phyloP scores from a whole-genome alignment of 1,140 invertebrate species.

The Acromyrmex charruanus region DNA sequence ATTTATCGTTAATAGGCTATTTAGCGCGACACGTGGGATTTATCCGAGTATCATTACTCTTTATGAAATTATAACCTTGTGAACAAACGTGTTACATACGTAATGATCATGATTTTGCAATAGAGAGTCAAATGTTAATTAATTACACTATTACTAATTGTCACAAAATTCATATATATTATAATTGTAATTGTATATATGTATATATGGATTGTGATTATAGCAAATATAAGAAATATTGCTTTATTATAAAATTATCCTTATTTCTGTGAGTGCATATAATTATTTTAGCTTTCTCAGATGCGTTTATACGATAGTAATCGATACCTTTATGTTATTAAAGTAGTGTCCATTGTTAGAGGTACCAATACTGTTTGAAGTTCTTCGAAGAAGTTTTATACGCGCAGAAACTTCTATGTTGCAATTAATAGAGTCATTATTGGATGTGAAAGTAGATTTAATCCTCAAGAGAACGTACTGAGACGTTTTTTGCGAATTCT shows the following conservation, averaged over 20 bases:
- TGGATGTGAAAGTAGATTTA: background rate
- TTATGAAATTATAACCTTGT: conserved; percentile 40
- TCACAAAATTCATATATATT: background rate
- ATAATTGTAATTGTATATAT: background rate
- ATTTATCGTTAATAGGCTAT: conserved; percentile 68
- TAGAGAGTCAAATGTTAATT: conserved; percentile 30
- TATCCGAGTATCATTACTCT: conserved; percentile 43
- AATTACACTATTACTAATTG: conserved; percentile 7
- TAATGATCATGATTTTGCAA: conserved; percentile 20
- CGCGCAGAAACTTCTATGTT: background rate
- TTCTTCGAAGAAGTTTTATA: background rate
- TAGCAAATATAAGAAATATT: background rate
- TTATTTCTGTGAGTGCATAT: background rate
- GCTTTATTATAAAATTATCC: background rate
- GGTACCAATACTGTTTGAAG: background rate
- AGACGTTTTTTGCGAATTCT: conserved; percentile 33
- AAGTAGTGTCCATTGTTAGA: background rate
- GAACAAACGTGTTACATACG: background rate
- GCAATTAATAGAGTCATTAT: conserved; percentile 28
- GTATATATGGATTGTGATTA: background rate
- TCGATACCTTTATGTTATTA: conserved; percentile 16
- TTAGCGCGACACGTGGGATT: conserved; percentile 62
- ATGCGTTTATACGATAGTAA: background rate
- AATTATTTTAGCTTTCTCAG: background rate
- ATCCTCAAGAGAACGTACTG: background rate